Conservation (phyloP, 2,888 invertebrate genomes). For the Apeira syringaria region DNA sequence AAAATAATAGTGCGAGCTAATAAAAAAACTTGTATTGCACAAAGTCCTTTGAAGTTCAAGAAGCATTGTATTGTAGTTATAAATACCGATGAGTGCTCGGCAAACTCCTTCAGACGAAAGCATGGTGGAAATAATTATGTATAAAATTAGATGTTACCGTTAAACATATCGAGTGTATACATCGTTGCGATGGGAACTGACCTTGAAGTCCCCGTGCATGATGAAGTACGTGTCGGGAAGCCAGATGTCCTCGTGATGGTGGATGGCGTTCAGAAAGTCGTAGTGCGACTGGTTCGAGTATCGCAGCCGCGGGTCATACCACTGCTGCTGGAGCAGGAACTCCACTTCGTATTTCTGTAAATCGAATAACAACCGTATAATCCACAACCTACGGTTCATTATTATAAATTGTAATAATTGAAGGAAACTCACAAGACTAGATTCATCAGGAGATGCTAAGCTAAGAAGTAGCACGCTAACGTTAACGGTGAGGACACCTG, state of each 20-base stretch:
- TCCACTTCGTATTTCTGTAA: conserved; percentile 98
- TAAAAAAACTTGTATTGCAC: conserved; percentile 48
- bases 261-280: conserved; percentile 95
- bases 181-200: conserved; percentile 41
- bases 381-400: not conserved
- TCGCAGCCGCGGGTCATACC: conserved; percentile 94
- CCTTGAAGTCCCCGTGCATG: conserved; percentile 97
- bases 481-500: conserved; percentile 96
- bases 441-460: conserved; percentile 97
- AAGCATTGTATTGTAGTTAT: conserved; percentile 62
- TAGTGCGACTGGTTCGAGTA: conserved; percentile 95
- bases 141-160: conserved; percentile 50
- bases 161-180: conserved; percentile 33
- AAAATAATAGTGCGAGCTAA: conserved; percentile 57
- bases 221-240: conserved; percentile 97
- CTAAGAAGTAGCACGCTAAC: conserved; percentile 96
- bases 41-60: conserved; percentile 58
- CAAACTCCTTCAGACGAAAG: conserved; percentile 68
- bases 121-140: conserved; percentile 64
- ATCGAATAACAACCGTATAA: conserved; percentile 30
- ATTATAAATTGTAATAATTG: conserved; percentile 12
- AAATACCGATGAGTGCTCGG: conserved; percentile 70
- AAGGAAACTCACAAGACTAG: conserved; percentile 92
- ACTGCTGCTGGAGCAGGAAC: conserved; percentile 96
- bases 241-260: conserved; percentile 96